A percentile compares a stretch with the other conserved stretches of the same genome.
Evolutionary conservation across 2,113 vertebrate genomes (phyloP).

Genomic region (Asarcornis scutulata): DNA sequence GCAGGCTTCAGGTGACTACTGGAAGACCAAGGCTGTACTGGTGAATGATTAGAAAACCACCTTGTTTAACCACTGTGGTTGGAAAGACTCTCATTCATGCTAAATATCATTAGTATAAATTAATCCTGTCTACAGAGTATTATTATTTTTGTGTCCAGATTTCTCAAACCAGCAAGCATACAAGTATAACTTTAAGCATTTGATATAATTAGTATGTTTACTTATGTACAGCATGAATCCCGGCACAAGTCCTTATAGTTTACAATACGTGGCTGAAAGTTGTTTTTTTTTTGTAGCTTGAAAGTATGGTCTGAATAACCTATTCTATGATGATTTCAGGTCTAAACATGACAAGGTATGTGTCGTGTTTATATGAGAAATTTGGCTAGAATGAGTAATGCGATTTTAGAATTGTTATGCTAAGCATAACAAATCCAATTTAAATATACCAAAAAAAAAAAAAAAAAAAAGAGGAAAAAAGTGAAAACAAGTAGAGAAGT

Average conservation of each 20-base stretch:
- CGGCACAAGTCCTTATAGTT: not conserved
- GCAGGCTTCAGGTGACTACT: not conserved
- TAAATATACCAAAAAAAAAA: not conserved
- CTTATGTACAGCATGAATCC: not conserved
- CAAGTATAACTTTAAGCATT: not conserved
- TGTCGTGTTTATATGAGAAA: not conserved
- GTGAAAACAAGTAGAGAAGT: not conserved
- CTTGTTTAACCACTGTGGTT: not conserved
- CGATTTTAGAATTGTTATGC: not conserved
- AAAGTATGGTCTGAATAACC: not conserved
- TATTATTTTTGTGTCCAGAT: not conserved
- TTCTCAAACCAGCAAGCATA: not conserved
- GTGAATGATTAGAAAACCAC: not conserved
- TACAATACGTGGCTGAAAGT: not conserved
- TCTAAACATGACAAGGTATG: not conserved
- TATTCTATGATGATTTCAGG: not conserved
- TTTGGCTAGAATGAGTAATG: not conserved
- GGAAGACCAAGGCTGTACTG: not conserved
- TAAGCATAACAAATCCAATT: not conserved
- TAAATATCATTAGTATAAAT: not conserved
- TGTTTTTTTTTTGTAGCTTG: not conserved
- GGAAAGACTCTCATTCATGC: not conserved
- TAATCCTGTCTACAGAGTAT: not conserved
- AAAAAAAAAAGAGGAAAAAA: no score
- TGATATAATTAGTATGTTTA: not conserved